A percentile compares a stretch with the other conserved stretches of the same genome.
These are phyloP conservation scores for Trematomus loennbergii DNA, from an alignment of 2,113 vertebrate species.

Conservation along the genomic window DNA sequence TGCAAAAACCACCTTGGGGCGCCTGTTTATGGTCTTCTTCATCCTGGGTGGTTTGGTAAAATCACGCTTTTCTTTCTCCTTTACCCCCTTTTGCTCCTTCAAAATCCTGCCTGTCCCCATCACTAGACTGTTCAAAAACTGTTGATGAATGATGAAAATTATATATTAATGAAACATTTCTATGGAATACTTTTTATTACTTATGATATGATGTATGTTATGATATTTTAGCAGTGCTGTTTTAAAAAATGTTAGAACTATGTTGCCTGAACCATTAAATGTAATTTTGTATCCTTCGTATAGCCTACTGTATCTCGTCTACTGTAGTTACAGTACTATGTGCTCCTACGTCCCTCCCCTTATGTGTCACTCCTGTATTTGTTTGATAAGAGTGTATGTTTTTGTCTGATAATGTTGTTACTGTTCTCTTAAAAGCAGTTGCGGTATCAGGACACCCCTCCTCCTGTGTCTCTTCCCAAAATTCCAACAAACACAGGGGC, in stretches of 20 bases:
- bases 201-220: slow-evolving; percentile 1
- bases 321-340: slow-evolving; percentile 55
- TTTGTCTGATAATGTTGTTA: slow-evolving; percentile 75
- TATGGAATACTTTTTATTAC: neutral
- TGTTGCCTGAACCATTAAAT: slow-evolving; percentile 32
- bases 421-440: slow-evolving; percentile 84
- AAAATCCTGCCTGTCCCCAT: slow-evolving; percentile 61
- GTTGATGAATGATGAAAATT: neutral
- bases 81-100: slow-evolving; percentile 4
- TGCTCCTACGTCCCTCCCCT: slow-evolving; percentile 58
- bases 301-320: slow-evolving; percentile 68
- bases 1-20: slow-evolving; percentile 98
- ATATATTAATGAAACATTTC: neutral
- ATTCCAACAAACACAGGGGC: slow-evolving; percentile 99
- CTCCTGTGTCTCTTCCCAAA: slow-evolving; percentile 87
- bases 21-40: slow-evolving; percentile 99
- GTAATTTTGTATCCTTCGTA: slow-evolving; percentile 44
- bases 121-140: slow-evolving; percentile 22
- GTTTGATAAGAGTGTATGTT: slow-evolving; percentile 57
- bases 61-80: slow-evolving; percentile 71
- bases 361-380: slow-evolving; percentile 48
- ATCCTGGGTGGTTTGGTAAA: slow-evolving; percentile 99
- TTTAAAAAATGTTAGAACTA: slow-evolving; percentile 27
- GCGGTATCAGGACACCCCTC: slow-evolving; percentile 90
- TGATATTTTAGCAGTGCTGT: slow-evolving; percentile 6